phyloP scores from a whole-genome alignment of 2,797 vertebrate species.

The Phrynocephalus vlangalii region DNA sequence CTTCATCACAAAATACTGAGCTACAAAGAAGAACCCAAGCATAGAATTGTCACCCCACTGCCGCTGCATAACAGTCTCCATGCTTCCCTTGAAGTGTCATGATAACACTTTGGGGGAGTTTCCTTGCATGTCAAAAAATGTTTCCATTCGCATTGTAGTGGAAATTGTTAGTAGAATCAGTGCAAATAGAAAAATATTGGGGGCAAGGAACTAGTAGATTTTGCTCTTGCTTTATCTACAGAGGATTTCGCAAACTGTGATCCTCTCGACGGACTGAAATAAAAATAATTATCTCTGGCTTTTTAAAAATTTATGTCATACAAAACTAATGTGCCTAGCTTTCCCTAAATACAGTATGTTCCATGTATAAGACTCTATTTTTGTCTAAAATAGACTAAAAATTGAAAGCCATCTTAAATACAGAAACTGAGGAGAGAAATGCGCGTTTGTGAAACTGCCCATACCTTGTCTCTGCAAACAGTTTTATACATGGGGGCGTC shows the following conservation, averaged over 20 bases:
- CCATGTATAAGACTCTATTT: too few relatives aligned
- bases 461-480: too few relatives aligned
- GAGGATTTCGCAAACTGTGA: not conserved
- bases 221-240: not conserved
- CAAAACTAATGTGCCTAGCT: not conserved
- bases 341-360: too few relatives aligned
- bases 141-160: constrained; percentile 42
- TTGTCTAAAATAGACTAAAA: too few relatives aligned
- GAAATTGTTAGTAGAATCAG: constrained; percentile 24
- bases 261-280: not conserved
- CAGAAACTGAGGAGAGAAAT: too few relatives aligned
- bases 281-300: not conserved
- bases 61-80: constrained; percentile 18
- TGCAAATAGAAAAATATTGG: not conserved
- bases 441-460: too few relatives aligned
- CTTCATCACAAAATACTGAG: constrained; percentile 88
- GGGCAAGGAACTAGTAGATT: not conserved
- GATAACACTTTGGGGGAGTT: constrained; percentile 37
- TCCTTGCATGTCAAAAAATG: constrained; percentile 34
- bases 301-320: not conserved
- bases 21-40: constrained; percentile 1
- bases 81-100: constrained; percentile 42
- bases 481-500: too few relatives aligned
- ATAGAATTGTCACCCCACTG: constrained; percentile 9
- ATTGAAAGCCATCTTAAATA: too few relatives aligned